Evolutionary conservation across 2,888 invertebrate genomes (phyloP).

Genomic region (Morpho achilles): DNA sequence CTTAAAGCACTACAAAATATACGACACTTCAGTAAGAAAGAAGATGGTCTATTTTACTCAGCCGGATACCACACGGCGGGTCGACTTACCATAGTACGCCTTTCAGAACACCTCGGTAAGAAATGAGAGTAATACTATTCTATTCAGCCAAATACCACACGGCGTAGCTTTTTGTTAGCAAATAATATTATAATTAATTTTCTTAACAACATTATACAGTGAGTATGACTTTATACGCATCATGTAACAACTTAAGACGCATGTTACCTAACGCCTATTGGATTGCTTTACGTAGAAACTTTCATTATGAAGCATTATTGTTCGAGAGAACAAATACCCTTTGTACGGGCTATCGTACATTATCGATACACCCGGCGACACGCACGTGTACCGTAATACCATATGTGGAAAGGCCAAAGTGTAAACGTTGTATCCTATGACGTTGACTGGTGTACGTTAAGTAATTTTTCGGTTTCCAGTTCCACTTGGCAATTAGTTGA

Average conservation of each 20-base stretch:
- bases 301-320: constrained; percentile 71
- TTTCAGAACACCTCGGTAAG: too few species aligned
- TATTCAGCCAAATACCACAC: too few species aligned
- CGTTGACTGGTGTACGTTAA: neutral
- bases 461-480: constrained; percentile 5
- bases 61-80: too few species aligned
- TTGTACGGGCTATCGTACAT: constrained; percentile 66
- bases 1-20: too few species aligned
- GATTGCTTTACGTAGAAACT: constrained; percentile 64
- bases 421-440: neutral
- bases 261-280: constrained; percentile 43
- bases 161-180: too few species aligned
- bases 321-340: constrained; percentile 77
- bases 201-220: too few species aligned
- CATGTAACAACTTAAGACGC: neutral
- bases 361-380: constrained; percentile 52
- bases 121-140: too few species aligned
- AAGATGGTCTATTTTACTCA: too few species aligned
- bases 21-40: too few species aligned
- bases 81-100: too few species aligned
- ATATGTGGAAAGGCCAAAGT: neutral
- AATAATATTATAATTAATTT: too few species aligned
- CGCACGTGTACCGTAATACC: neutral
- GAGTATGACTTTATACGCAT: neutral
- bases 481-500: neutral